phyloP scores from a whole-genome alignment of 2,113 vertebrate species.

The Xiphorhynchus elegans region DNA sequence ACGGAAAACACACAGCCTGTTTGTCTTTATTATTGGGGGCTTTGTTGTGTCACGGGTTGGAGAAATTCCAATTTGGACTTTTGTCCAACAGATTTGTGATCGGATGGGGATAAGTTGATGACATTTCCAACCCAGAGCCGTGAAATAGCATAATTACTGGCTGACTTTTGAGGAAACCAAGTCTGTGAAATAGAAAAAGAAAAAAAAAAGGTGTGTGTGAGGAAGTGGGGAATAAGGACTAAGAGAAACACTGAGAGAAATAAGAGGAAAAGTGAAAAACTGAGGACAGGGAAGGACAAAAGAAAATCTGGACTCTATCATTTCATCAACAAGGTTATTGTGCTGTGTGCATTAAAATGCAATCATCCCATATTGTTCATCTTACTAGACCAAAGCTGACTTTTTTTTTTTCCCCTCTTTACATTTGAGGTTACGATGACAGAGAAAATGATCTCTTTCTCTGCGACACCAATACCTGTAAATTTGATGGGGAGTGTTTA shows the following conservation, averaged over 20 bases:
- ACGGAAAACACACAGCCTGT: constrained; percentile 69
- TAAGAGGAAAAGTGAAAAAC: constrained; percentile 10
- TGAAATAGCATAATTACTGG: constrained; percentile 1
- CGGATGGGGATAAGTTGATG: background rate
- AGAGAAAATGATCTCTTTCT: constrained; percentile 98
- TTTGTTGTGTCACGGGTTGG: constrained; percentile 72
- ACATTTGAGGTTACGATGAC: constrained; percentile 93
- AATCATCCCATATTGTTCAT: background rate
- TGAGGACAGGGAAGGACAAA: constrained; percentile 35
- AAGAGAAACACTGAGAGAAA: background rate
- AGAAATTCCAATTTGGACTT: constrained; percentile 62
- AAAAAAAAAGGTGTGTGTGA: background rate
- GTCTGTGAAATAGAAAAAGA: background rate
- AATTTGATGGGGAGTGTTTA: constrained; percentile 98
- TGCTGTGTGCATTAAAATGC: background rate
- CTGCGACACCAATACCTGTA: constrained; percentile 98
- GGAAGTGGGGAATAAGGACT: background rate
- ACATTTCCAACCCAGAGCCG: background rate
- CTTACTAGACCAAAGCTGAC: constrained; percentile 50
- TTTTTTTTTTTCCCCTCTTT: constrained; percentile 46
- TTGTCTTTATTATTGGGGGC: constrained; percentile 77
- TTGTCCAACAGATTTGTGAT: background rate
- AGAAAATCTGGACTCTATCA: background rate
- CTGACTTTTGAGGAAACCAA: background rate
- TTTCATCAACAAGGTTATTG: constrained; percentile 23